Conservation (phyloP, 2,113 vertebrate genomes). For the Megaleporinus macrocephalus region DNA sequence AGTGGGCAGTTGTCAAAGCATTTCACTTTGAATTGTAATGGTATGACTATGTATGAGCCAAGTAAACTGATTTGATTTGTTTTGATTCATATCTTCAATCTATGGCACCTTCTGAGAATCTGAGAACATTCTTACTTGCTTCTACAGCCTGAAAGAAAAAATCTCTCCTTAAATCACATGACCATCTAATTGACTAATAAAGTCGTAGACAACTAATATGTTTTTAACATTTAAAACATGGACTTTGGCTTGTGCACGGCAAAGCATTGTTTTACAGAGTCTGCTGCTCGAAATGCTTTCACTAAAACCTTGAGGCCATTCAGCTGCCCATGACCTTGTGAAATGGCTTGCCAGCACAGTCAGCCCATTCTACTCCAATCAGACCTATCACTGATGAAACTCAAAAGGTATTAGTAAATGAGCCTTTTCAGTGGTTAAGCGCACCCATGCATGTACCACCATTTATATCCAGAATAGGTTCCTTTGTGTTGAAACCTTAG, state of each 20-base stretch:
- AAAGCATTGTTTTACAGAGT: not conserved
- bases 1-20: no score
- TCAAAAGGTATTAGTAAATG: not conserved
- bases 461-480: not conserved
- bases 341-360: not conserved
- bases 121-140: no score
- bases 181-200: not conserved
- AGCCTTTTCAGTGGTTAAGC: not conserved
- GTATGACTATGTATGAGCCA: no score
- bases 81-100: no score
- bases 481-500: not conserved
- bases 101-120: no score
- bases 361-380: not conserved
- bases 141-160: not conserved
- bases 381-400: not conserved
- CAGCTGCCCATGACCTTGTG: conserved; percentile 8
- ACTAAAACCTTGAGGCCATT: not conserved
- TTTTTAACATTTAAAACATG: not conserved
- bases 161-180: not conserved
- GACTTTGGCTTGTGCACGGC: not conserved
- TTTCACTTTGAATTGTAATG: no score
- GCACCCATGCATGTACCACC: not conserved
- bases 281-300: not conserved
- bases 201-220: not conserved
- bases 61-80: no score